A percentile compares a stretch with the other conserved stretches of the same genome.
These are phyloP conservation scores for Amphibalanus amphitrite DNA, from an alignment of 1,140 invertebrate genomes.

Conservation along the genomic window DNA sequence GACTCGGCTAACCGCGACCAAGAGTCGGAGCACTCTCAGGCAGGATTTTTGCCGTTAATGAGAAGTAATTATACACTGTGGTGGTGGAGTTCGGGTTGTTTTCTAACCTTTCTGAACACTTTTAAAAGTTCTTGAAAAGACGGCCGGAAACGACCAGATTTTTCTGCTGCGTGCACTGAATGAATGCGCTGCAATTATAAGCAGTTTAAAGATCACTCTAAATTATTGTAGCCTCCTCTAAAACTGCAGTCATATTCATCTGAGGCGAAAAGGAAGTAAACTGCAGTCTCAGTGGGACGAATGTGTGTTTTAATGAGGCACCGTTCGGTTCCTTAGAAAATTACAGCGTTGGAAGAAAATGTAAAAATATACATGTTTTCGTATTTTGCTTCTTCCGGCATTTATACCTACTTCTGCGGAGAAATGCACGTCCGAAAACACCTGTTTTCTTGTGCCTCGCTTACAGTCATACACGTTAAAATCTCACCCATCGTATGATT, in stretches of 20 bases:
- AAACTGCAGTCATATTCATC: not conserved
- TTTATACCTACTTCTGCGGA: too few species aligned
- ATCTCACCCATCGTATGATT: too few species aligned
- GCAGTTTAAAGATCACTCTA: not conserved
- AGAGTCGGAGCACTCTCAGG: not conserved
- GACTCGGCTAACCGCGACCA: not conserved
- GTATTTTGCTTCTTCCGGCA: too few species aligned
- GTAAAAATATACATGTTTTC: too few species aligned
- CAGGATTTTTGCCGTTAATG: not conserved
- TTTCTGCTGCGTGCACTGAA: not conserved
- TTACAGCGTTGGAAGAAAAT: too few species aligned
- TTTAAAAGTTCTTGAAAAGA: not conserved
- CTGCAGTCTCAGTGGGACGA: not conserved
- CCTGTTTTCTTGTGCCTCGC: too few species aligned
- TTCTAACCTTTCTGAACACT: not conserved
- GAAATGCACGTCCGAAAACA: too few species aligned
- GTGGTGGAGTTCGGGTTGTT: not conserved
- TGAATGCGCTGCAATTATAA: not conserved
- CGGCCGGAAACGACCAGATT: not conserved
- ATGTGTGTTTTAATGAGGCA: not conserved
- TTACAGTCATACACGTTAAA: too few species aligned
- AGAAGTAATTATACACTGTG: not conserved
- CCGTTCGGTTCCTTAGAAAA: not conserved
- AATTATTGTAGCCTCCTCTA: not conserved
- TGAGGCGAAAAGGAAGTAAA: conserved; percentile 14